Base-by-base conservation (phyloP, 2,888 invertebrate genomes). In the Idaea straminata region DNA sequence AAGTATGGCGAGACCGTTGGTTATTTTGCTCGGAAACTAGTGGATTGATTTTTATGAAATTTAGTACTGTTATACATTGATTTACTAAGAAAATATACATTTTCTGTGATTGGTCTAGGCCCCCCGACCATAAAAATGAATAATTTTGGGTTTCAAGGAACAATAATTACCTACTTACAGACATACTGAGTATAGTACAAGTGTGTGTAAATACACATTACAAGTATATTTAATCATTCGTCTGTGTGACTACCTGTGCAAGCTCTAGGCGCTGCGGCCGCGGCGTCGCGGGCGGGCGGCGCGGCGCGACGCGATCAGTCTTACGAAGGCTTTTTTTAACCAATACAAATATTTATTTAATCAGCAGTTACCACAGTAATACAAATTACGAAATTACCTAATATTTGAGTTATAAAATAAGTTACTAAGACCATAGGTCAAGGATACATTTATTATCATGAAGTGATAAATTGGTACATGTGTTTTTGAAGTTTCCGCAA, bases 281-380 rank as follows among this genome's bases (percentile, higher is more conserved):
- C 25, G 25, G 25, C n/a, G n/a, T n/a, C n/a, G n/a, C n/a, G n/a
- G n/a, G n/a, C 25, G 25, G 25, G 25, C 25, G 25, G 25, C 13
- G 10, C 47, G 47, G 47, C 36, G 36, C 47, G 47, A 10, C 47
- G 47, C 47, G 47, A 47, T 47, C 72, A 73, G 73, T 69, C 70
- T 74, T 81, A 73, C 67, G 78, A 84, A 84, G 80, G 83, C 58
- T 81, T 84, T 83, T 80, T 77, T 82, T 82, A 71, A 73, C 74
- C 74, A 61, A 61, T 59, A 65, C 62, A 64, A 68, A 70, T 83
- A 81, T 84, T 84, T 82, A 82, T 80, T 74, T 81, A 74, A 77
- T 80, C 80, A 82, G 80, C 61, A 67, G 66, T 83, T 83, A 83
- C 82, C 81, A 82, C 81, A 77, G 76, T 77, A 74, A 76, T 75